Evolutionary conservation across 2,113 vertebrate species (phyloP), one percentile per base, ranked within the genome.

Genomic region (Hippoglossus stenolepis): DNA sequence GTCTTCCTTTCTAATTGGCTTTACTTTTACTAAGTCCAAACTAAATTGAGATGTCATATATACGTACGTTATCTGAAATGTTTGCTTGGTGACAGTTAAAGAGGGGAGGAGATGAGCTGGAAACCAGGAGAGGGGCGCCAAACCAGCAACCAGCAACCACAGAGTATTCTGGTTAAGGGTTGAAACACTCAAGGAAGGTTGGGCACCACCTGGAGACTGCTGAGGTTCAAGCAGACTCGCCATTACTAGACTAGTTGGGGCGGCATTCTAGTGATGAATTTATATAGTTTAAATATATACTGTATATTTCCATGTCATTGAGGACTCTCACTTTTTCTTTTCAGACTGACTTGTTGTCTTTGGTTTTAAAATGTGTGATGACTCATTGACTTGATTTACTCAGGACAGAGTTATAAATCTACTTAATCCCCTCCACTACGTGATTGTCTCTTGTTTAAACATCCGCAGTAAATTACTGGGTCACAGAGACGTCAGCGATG

Each of bases 1-100:
- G 43, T 66, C 63, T 51, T 70, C 40, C 21, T 58, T 28, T 62
- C 13, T 58, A 62, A 79, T 77, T 71, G 79, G 61, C 64, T 61
- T 66, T 0, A 49, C 67, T 85, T 62, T 66, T 61, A 53, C 23
- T 0, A 54, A 43, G 73, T 43, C 15, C 3, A 23, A 35, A 26
- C 11, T 31, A 59, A 77, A 56, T 14, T 24, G 40, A 78, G 53
- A 38, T 9, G 43, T 45, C 58, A 31, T 61, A 47, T 61, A 47
- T 28, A 51, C 56, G 53, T 43, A 59, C 23, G 21, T 20, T 73
- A 38, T 70, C 51, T 20, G 54, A 66, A 51, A 64, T 13, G 3
- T n/a, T 10, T 20, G 13, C 68, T 59, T 40, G 4, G 23, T 69
- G 63, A 26, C 12, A 9, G 18, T 26, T n/a, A 31, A 31, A 31